Evolutionary conservation across 2,888 invertebrate species (phyloP), one percentile per base, ranked within the genome.

Genomic region (Nomada ferruginata): DNA sequence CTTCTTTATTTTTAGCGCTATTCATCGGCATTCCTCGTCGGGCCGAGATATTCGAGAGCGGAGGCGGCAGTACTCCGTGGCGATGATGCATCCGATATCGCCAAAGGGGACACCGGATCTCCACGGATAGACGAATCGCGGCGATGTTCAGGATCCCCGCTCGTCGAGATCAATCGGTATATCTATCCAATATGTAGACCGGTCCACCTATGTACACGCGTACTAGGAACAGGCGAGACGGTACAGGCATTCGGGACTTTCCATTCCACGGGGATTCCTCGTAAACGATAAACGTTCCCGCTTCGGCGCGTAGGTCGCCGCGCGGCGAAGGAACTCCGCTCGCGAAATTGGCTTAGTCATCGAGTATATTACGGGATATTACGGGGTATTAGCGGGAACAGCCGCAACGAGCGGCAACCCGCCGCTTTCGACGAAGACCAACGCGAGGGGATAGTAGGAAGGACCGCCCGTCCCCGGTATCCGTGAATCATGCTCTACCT

Each of bases 271-370:
- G 2, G 29, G 20, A 52, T 66, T 66, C 65, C 23, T 66, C 36
- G 77, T 5, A 26, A 20, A 42, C 55, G 52, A 36, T n/a, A 59
- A 52, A 61, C 57, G 65, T 42, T 50, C 47, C 71, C 23, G 57
- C 42, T 52, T 5, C 50, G 50, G 42, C 59, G 74, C 55, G 64
- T 72, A 76, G 71, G 80, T 57, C 55, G 26, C 57, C 73, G 44
- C 23, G 60, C n/a, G 55, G 52, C 71, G 66, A 63, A 74, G 47
- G 64, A 55, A 79, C 75, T 59, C 57, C 77, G 83, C 18, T 71
- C 69, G 75, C 83, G 85, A 90, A 89, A 91, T 89, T 85, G 85
- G 88, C 90, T 91, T 91, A 91, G 91, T 91, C 91, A 91, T 86
- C 87, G 82, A 68, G 78, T 15, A 74, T 84, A 89, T 88, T 88